phyloP scores from a whole-genome alignment of 2,113 vertebrate species.

The Ardeotis arabs region DNA sequence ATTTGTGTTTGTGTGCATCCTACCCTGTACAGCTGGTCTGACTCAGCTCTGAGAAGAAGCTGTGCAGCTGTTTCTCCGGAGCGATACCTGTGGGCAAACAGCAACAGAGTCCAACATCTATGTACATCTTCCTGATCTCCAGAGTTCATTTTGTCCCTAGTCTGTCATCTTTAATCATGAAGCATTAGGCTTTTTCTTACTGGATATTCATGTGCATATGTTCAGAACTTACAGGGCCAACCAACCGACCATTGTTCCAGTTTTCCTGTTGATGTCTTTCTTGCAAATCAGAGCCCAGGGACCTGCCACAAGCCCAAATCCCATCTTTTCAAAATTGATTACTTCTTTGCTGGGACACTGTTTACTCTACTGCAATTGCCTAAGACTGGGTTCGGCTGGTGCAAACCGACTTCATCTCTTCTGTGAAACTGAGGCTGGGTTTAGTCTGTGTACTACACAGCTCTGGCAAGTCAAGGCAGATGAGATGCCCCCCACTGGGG shows the following conservation, averaged over 20 bases:
- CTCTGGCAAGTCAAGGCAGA: neutral
- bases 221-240: constrained; percentile 58
- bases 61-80: constrained; percentile 76
- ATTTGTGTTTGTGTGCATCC: constrained; percentile 63
- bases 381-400: constrained; percentile 17
- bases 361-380: neutral
- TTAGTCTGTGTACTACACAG: neutral
- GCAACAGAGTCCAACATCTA: constrained; percentile 34
- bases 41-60: constrained; percentile 65
- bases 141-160: constrained; percentile 59
- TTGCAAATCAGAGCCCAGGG: constrained; percentile 23
- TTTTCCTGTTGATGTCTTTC: neutral
- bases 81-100: constrained; percentile 68
- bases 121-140: constrained; percentile 49
- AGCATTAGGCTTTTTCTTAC: constrained; percentile 52
- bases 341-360: neutral
- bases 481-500: rapidly evolving
- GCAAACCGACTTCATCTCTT: neutral
- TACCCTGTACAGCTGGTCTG: constrained; percentile 70
- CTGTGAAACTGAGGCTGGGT: neutral
- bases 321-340: constrained; percentile 49
- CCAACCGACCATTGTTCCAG: constrained; percentile 40
- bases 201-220: constrained; percentile 50
- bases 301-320: constrained; percentile 60
- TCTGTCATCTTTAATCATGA: constrained; percentile 71